Conservation (phyloP, 2,888 invertebrate species). For the Ernsta delagoae region DNA sequence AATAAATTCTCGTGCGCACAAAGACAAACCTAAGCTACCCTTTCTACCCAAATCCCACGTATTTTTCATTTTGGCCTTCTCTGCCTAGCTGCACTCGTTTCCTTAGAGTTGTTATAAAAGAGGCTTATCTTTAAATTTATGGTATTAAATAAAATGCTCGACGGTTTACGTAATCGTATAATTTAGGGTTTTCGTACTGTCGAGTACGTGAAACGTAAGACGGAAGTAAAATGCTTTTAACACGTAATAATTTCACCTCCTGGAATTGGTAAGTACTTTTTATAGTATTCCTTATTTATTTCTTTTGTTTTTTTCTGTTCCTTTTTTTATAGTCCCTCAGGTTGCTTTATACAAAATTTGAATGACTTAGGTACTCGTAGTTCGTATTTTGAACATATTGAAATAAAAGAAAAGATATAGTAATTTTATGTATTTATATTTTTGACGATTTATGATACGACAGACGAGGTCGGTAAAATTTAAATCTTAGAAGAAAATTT, state of each 20-base stretch:
- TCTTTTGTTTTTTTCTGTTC: background rate
- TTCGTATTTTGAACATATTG: too few relatives aligned
- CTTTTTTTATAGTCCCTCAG: too few relatives aligned
- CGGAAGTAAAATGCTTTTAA: background rate
- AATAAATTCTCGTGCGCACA: constrained; percentile 63
- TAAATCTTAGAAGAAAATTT: too few relatives aligned
- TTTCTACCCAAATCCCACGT: constrained; percentile 48
- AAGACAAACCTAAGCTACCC: constrained; percentile 54
- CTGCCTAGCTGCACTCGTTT: constrained; percentile 44
- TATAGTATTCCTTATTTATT: too few relatives aligned
- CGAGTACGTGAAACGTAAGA: background rate
- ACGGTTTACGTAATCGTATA: constrained; percentile 29
- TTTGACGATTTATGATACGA: too few relatives aligned
- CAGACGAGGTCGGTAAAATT: too few relatives aligned
- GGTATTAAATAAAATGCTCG: constrained; percentile 28
- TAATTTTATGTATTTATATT: too few relatives aligned
- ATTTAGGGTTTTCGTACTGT: constrained; percentile 18
- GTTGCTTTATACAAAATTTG: too few relatives aligned
- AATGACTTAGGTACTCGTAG: too few relatives aligned
- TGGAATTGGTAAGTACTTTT: background rate
- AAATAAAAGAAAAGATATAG: too few relatives aligned
- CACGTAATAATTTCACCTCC: background rate
- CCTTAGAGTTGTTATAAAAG: constrained; percentile 37
- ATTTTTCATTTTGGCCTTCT: constrained; percentile 40
- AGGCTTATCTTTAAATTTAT: constrained; percentile 36